Conservation (phyloP, 2,888 invertebrate genomes). For the Venustoraphidia nigricollis region DNA sequence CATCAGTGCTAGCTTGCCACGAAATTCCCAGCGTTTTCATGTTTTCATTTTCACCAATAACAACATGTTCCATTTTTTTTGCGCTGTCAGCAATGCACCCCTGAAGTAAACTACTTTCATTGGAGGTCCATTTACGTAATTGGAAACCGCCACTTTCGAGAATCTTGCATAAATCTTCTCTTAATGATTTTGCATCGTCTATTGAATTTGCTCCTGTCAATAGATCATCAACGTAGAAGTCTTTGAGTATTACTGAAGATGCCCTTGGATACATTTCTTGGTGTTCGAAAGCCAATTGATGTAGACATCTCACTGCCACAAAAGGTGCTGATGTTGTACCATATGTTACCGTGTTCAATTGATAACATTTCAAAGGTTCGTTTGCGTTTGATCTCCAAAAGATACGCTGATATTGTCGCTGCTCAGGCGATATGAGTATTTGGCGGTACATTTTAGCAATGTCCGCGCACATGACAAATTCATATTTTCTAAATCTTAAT, state of each 20-base stretch:
- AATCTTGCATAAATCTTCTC: not conserved
- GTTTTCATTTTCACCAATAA: too few species aligned
- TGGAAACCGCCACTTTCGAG: not conserved
- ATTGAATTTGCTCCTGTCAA: not conserved
- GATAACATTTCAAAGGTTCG: not conserved
- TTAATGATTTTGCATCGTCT: not conserved
- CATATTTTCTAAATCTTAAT: conserved; percentile 12
- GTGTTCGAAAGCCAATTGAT: not conserved
- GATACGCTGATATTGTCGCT: too few species aligned
- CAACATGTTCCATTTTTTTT: too few species aligned
- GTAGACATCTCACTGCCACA: conserved; percentile 8
- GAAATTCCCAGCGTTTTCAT: too few species aligned
- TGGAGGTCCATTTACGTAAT: not conserved
- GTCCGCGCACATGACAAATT: conserved; percentile 5
- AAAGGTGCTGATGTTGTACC: conserved; percentile 9
- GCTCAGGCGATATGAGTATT: too few species aligned
- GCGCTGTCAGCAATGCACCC: too few species aligned
- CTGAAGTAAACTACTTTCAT: too few species aligned
- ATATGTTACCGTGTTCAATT: conserved; percentile 9
- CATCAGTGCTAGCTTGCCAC: too few species aligned
- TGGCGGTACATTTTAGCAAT: too few species aligned
- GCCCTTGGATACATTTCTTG: not conserved
- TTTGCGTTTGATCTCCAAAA: too few species aligned
- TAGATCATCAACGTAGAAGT: not conserved
- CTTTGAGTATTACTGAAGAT: not conserved